phyloP scores from a whole-genome alignment of 2,888 invertebrate species.

The Eretmocerus hayati region DNA sequence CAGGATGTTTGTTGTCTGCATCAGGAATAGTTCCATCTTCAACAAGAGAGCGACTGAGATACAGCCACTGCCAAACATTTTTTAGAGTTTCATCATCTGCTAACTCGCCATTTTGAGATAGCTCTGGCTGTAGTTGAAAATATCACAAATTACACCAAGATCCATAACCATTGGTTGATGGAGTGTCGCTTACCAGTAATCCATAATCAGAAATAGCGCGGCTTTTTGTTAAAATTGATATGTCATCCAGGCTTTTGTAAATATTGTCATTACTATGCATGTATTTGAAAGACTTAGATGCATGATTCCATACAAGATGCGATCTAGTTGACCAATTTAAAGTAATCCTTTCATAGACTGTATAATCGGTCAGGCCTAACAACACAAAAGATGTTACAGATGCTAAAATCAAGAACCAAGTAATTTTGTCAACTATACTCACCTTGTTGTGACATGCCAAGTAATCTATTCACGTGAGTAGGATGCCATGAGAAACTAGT shows the following conservation, averaged over 20 bases:
- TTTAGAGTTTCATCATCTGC: slow-evolving; percentile 68
- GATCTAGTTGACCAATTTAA: slow-evolving; percentile 72
- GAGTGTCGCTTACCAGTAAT: slow-evolving; percentile 59
- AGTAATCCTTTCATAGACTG: slow-evolving; percentile 74
- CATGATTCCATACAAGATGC: slow-evolving; percentile 69
- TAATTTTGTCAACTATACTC: background rate
- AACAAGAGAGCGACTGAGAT: slow-evolving; percentile 62
- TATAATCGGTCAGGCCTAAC: slow-evolving; percentile 60
- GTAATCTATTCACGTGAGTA: slow-evolving; percentile 66
- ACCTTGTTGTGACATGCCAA: slow-evolving; percentile 54
- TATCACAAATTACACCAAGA: background rate
- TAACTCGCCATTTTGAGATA: slow-evolving; percentile 72
- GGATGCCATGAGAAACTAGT: slow-evolving; percentile 87
- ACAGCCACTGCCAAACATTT: slow-evolving; percentile 79
- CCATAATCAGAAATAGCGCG: slow-evolving; percentile 72
- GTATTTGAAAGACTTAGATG: slow-evolving; percentile 58
- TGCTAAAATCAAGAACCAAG: too few relatives aligned
- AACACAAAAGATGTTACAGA: too few relatives aligned
- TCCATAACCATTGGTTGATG: background rate
- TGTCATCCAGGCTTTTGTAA: slow-evolving; percentile 58
- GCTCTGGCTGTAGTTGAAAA: slow-evolving; percentile 55
- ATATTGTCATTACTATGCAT: slow-evolving; percentile 50
- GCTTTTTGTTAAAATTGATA: slow-evolving; percentile 65
- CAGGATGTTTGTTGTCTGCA: slow-evolving; percentile 58
- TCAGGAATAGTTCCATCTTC: slow-evolving; percentile 60